Conservation (phyloP, 2,797 vertebrate species). For the Merluccius polli region DNA sequence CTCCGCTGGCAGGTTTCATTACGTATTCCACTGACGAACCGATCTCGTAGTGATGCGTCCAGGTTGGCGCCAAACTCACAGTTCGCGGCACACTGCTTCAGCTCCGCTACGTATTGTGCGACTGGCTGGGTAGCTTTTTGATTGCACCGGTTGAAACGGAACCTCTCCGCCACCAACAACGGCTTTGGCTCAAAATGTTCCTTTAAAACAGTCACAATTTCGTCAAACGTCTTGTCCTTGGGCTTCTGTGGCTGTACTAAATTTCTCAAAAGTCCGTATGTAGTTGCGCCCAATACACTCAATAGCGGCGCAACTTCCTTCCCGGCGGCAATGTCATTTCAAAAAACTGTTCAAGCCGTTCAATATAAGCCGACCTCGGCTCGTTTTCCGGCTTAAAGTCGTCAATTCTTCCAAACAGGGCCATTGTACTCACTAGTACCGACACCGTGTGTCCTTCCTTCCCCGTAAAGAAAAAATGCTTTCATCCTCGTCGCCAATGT, state of each 20-base stretch:
- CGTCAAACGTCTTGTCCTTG: slow-evolving; percentile 5
- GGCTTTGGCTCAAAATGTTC: slow-evolving; percentile 25
- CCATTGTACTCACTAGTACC: slow-evolving; percentile 18
- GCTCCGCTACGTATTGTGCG: slow-evolving; percentile 13
- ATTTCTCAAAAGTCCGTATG: slow-evolving; percentile 17
- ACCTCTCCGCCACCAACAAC: slow-evolving; percentile 23
- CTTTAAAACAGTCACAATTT: slow-evolving; percentile 12
- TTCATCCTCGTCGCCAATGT: background rate
- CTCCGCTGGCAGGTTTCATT: slow-evolving; percentile 26
- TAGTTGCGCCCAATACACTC: slow-evolving; percentile 12
- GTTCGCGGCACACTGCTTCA: slow-evolving; percentile 15
- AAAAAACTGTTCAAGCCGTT: slow-evolving; percentile 18
- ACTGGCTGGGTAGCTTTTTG: slow-evolving; percentile 15
- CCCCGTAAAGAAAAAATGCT: background rate
- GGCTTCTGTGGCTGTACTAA: slow-evolving; percentile 19
- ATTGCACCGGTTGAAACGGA: slow-evolving; percentile 18
- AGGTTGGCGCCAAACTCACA: slow-evolving; percentile 13
- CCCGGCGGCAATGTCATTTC: background rate
- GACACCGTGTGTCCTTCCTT: slow-evolving; percentile 1
- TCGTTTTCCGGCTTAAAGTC: slow-evolving; percentile 15
- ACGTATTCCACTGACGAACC: slow-evolving; percentile 20
- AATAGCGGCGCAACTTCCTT: slow-evolving; percentile 8
- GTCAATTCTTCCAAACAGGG: slow-evolving; percentile 2
- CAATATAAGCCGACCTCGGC: slow-evolving; percentile 19
- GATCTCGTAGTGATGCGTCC: slow-evolving; percentile 7